Base-by-base conservation (phyloP, 92 coral and sea anemone genomes). In the Heteractis magnifica region DNA sequence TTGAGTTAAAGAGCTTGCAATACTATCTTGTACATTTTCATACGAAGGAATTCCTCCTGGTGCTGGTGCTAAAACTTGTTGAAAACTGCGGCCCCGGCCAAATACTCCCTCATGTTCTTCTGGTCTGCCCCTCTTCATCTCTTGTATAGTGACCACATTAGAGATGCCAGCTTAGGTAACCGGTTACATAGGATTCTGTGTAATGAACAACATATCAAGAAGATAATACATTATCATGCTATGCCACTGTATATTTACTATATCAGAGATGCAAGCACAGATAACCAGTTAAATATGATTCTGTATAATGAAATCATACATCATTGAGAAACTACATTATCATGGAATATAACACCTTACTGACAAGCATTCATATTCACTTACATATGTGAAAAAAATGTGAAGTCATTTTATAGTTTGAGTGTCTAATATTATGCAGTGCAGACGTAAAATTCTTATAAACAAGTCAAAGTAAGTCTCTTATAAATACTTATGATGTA, bases 111-210 rank as follows among this genome's bases (percentile, higher is more conserved):
- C 97, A 88, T 96, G 98, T 88, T 96, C 98, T 85, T 96, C 99
- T 83, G 97, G 98, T 88, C 99, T 94, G 79, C 89, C 92, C 88
- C 99, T 96, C 97, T 96, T 96, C 99, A 96, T 96, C 74, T 86
- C 97, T 89, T 87, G 89, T 81, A 80, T 65, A 83, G 56, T 77
- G 77, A 79, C 94, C 83, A 84, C 88, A 79, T 78, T 58, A 56
- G 88, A 84, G 65, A 60, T 19, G 77, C 59, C n/a, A 53, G 56
- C 71, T 71, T 71, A 64, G 62, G 8, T 51, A 51, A 74, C 78
- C 83, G 23, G 87, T 60, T 79, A 21, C 83, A 59, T 51, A 56
- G 34, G 53, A 56, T 48, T 79, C 73, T 68, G 75, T 68, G 75
- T 64, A 71, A 21, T 14, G 15, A 56, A 78, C 2, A 56, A 78